Base-by-base conservation (phyloP, 1,140 invertebrate genomes). In the Euglossa dilemma region DNA sequence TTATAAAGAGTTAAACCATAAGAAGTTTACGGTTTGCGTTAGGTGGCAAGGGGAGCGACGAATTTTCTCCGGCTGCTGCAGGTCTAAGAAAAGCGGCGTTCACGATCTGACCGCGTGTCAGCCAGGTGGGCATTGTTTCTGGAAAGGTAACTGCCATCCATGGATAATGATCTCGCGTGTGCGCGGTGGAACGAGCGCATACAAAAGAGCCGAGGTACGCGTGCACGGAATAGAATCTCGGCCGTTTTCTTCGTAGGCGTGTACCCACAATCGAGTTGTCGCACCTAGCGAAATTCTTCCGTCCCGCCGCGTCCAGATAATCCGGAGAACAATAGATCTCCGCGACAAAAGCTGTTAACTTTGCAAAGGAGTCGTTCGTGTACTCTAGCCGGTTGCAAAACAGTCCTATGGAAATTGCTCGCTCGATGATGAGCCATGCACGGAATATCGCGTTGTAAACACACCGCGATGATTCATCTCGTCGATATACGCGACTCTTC, bases 221-320 rank as follows among this genome's bases (percentile, higher is more conserved):
- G 86, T 90, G 89, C 67, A 80, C 54, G 54, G 84, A 88, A 90
- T 89, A 69, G n/a, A 59, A 47, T 80, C 70, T 70, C 23, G 47
- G 25, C 52, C 23, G 47, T 54, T 70, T 73, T 63, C 28, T 45
- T 81, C 28, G 85, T 83, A 75, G 76, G 80, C 47, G 87, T 85
- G 67, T 76, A 72, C 52, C 14, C 59, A 64, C 16, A 43, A 78
- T 64, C 75, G 80, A 75, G 81, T 70, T 87, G 85, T 83, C 66
- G 80, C 75, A 59, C 72, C 61, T 77, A 71, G 61, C 20, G 52
- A 59, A 87, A 84, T 87, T 75, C 80, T 84, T 80, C 28, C 61
- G 70, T 28, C 14, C 43, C 43, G 67, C 57, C 56, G 77, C 72
- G 54, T 84, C 84, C 28, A 80, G 59, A 28, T 57, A 18, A 25